phyloP scores from a whole-genome alignment of 2,113 vertebrate genomes.

The Isurus oxyrinchus region DNA sequence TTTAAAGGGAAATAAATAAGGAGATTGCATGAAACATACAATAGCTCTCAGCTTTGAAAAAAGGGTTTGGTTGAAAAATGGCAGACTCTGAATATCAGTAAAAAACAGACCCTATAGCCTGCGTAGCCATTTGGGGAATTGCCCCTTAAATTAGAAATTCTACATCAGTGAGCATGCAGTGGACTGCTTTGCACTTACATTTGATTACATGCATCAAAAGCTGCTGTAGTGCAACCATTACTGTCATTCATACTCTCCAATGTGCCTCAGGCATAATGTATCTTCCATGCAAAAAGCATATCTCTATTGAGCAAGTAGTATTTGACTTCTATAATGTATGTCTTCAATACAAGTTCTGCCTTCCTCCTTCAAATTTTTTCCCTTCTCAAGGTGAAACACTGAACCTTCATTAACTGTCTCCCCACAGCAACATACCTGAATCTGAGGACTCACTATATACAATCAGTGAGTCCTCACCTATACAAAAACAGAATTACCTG shows the following conservation, averaged over 20 bases:
- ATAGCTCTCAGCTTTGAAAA: not conserved
- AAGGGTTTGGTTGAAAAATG: not conserved
- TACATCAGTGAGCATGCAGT: not conserved
- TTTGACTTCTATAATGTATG: not conserved
- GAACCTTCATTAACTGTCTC: not conserved
- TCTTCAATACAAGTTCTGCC: not conserved
- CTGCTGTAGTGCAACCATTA: no score
- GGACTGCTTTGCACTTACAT: not conserved
- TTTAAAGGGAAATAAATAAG: not conserved
- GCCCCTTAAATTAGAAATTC: not conserved
- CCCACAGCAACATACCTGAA: not conserved
- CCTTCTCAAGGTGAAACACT: no score
- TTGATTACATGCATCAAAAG: not conserved
- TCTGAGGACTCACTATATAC: not conserved
- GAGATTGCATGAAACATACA: not conserved
- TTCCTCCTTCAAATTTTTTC: not conserved
- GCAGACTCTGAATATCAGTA: not conserved
- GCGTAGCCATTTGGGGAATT: not conserved
- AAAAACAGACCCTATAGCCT: not conserved
- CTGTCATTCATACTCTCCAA: not conserved
- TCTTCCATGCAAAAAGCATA: not conserved
- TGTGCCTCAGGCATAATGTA: not conserved
- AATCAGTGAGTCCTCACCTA: not conserved
- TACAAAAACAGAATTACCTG: no score
- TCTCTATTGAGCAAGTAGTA: not conserved